Conservation (phyloP, 1,140 invertebrate genomes). For the Lordiphosa collinella region DNA sequence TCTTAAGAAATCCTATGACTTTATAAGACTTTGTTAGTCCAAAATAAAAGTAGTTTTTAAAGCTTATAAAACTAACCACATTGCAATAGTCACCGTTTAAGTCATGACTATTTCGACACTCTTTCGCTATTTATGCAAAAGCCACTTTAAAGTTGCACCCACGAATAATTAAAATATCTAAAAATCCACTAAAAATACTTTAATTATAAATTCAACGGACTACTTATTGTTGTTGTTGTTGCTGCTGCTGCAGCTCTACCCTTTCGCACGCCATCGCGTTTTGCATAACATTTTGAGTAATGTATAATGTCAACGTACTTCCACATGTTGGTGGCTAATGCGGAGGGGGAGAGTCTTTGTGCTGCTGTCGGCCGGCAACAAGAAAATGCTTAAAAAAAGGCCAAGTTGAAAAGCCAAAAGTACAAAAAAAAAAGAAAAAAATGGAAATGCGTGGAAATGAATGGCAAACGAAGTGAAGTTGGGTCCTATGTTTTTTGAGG, state of each 20-base stretch:
- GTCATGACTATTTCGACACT: too few relatives aligned
- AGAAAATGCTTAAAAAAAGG: constrained; percentile 54
- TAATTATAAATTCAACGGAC: constrained; percentile 47
- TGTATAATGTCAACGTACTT: constrained; percentile 75
- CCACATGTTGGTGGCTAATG: constrained; percentile 13
- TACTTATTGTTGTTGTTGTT: constrained; percentile 27
- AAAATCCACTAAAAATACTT: constrained; percentile 33
- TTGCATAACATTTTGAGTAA: constrained; percentile 71
- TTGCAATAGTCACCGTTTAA: too few relatives aligned
- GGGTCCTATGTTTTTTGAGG: constrained; percentile 23
- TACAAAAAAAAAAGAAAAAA: constrained; percentile 40
- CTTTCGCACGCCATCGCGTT: constrained; percentile 61
- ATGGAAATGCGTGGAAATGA: constrained; percentile 29
- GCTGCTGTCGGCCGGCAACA: constrained; percentile 47
- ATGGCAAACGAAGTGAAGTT: constrained; percentile 16
- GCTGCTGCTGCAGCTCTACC: constrained; percentile 6
- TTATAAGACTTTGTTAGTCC: too few relatives aligned
- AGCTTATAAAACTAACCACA: too few relatives aligned
- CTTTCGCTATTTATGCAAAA: too few relatives aligned
- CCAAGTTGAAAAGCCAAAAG: constrained; percentile 58
- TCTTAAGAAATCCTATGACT: too few relatives aligned
- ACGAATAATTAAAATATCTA: constrained; percentile 8
- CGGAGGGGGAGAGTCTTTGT: not conserved
- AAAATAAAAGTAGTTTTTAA: too few relatives aligned
- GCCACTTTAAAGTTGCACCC: not conserved